A percentile compares a stretch with the other conserved stretches of the same genome.
Evolutionary conservation across 2,888 invertebrate species (phyloP).

Genomic region (Nemotelus nigrinus): DNA sequence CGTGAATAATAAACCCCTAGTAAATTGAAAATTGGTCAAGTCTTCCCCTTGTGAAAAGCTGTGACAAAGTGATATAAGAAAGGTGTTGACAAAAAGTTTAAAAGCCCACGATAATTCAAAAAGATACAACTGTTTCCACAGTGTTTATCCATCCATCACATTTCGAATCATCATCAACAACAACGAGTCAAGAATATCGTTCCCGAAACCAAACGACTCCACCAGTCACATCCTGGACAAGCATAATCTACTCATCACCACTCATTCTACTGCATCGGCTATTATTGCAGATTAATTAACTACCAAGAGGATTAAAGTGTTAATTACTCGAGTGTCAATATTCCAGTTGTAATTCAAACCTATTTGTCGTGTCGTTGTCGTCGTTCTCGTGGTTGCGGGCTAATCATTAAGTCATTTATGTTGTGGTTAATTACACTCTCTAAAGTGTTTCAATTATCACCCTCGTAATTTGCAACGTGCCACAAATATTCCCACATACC

Average conservation of each 20-base stretch:
- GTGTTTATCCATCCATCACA: background rate
- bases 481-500: background rate
- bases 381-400: slow-evolving; percentile 12
- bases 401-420: slow-evolving; percentile 29
- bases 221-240: slow-evolving; percentile 32
- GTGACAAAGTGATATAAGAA: too few species aligned
- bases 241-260: slow-evolving; percentile 54
- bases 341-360: slow-evolving; percentile 27
- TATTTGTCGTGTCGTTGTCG: too few species aligned
- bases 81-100: too few species aligned
- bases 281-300: slow-evolving; percentile 55
- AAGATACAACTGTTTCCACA: background rate
- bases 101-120: too few species aligned
- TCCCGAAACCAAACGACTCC: background rate
- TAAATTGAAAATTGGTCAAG: too few species aligned
- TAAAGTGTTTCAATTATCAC: slow-evolving; percentile 38
- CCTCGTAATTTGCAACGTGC: background rate
- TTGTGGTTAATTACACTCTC: slow-evolving; percentile 31
- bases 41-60: too few species aligned
- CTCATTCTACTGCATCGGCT: slow-evolving; percentile 48
- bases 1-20: too few species aligned
- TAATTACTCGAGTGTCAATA: slow-evolving; percentile 53
- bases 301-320: slow-evolving; percentile 56
- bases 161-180: background rate
- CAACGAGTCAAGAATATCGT: background rate